Percentiles rank a stretch among this genome's conserved stretches.
Conservation (phyloP, 2,888 invertebrate species). For the Microchrysa polita region DNA sequence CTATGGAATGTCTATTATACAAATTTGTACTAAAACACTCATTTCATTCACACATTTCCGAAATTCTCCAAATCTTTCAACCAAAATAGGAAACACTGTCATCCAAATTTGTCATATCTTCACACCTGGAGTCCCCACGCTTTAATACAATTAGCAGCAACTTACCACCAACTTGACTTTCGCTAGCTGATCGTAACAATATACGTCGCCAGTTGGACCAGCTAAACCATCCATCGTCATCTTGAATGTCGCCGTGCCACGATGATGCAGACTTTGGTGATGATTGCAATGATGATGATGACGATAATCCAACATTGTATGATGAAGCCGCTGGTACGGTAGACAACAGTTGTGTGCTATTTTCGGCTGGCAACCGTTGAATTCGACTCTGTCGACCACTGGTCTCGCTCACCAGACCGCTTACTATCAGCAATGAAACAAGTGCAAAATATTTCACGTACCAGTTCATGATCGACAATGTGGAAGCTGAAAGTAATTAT, state of each 20-base stretch:
- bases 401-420: neutral
- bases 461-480: slow-evolving; percentile 24
- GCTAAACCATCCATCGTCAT: slow-evolving; percentile 36
- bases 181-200: slow-evolving; percentile 9
- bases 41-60: no score
- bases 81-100: no score
- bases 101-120: neutral
- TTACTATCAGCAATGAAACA: slow-evolving; percentile 17
- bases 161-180: slow-evolving; percentile 28
- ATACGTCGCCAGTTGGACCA: slow-evolving; percentile 28
- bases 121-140: neutral
- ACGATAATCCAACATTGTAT: neutral
- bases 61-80: no score
- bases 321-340: neutral
- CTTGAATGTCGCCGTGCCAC: no score
- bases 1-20: no score
- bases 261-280: neutral
- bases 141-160: neutral
- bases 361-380: neutral
- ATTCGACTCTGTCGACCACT: slow-evolving; percentile 19
- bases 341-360: neutral
- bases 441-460: slow-evolving; percentile 17
- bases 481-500: slow-evolving; percentile 15
- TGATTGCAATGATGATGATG: neutral
- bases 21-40: no score